Base-by-base conservation (phyloP, 2,888 invertebrate genomes). In the Auanema sp. region DNA sequence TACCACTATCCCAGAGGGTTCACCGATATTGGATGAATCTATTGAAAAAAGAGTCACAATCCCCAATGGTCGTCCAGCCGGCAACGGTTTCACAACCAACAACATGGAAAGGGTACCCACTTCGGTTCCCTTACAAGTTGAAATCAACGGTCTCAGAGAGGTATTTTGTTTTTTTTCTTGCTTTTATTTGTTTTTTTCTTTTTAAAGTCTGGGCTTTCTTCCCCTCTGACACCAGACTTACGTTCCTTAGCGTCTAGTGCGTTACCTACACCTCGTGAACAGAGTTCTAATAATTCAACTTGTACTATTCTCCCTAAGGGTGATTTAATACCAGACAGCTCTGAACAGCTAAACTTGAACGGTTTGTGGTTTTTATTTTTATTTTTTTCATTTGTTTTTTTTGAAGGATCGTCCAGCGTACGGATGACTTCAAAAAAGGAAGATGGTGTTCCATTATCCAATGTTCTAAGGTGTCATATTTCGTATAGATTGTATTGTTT, bases 91-190 rank as follows among this genome's bases (percentile, higher is more conserved):
- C 10, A 21, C 44, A 18, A 23, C 24, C 14, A 16, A 21, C 8
- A 23, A 18, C 18, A 16, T 16, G 16, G 52, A 40, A 12, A 40
- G 21, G 40, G 5, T 23, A 41, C 58, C 41, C 4, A 11, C 18
- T 23, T 14, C 47, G 25, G 47, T 41, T n/a, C 60, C 60, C 1
- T 54, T 60, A 14, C 60, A 41, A 25, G 60, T 60, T 4, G 60
- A 60, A 16, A 51, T 60, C 3, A 60, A 60, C 44, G 60, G 60
- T n/a, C 49, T 25, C 43, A 11, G 55, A 18, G 54, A 60, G 60
- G 60, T 55, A 16, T 5, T 43, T 23, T 44, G 24, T 43, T 23
- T 25, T 44, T 53, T 47, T 16, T 21, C 6, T 18, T 21, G 3
- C 47, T 47, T 47, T 21, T 47, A 5, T n/a, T 55, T 41, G 40